phyloP scores from a whole-genome alignment of 2,888 invertebrate genomes.

The Coleophora flavipennella region DNA sequence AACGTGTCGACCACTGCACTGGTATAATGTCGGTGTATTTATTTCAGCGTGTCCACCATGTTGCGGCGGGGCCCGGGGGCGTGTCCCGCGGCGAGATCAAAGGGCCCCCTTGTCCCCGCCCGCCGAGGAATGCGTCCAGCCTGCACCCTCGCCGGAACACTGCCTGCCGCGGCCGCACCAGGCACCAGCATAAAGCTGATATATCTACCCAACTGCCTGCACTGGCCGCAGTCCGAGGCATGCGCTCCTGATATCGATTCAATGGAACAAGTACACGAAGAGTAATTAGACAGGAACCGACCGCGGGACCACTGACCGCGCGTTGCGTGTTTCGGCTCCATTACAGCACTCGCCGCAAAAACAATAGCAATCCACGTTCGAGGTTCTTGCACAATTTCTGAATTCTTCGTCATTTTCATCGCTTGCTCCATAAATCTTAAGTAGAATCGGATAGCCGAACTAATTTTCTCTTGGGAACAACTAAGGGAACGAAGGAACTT shows the following conservation, averaged over 20 bases:
- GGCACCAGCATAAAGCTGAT: background rate
- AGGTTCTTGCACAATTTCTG: too few species aligned
- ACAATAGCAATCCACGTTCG: too few species aligned
- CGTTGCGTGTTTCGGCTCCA: background rate
- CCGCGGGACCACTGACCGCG: too few species aligned
- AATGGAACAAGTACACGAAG: too few species aligned
- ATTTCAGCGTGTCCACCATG: slow-evolving; percentile 6
- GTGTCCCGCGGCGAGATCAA: slow-evolving; percentile 18
- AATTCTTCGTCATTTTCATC: too few species aligned
- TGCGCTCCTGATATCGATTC: too few species aligned
- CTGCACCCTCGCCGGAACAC: slow-evolving; percentile 16
- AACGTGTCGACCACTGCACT: background rate
- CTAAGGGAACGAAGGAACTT: too few species aligned
- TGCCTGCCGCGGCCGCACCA: slow-evolving; percentile 9
- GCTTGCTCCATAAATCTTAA: too few species aligned
- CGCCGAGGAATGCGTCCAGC: slow-evolving; percentile 8
- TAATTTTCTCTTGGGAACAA: too few species aligned
- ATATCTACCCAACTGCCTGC: background rate
- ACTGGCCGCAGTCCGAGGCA: too few species aligned
- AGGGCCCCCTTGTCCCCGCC: slow-evolving; percentile 3
- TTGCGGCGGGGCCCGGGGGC: slow-evolving; percentile 11
- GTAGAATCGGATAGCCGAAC: too few species aligned
- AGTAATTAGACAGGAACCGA: too few species aligned
- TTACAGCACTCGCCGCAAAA: background rate
- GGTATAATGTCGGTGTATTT: background rate